Percentiles rank a stretch among this genome's conserved stretches.
Evolutionary conservation across 2,888 invertebrate species (phyloP).

Genomic region (Caenorhabditis becei): DNA sequence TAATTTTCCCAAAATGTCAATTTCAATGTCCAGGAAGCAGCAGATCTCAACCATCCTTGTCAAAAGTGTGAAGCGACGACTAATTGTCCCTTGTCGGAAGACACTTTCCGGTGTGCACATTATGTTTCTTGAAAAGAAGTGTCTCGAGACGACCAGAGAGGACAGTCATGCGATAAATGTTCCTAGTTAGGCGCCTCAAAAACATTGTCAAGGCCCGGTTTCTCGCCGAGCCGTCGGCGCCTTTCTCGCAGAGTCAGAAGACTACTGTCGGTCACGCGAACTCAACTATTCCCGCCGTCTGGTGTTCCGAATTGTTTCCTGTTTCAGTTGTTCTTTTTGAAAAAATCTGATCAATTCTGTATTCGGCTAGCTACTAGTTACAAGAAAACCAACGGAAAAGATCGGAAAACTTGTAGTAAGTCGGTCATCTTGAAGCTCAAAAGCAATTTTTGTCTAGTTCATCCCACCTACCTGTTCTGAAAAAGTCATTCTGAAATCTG

Average conservation of each 20-base stretch:
- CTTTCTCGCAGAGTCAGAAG: constrained; percentile 17
- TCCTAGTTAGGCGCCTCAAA: constrained; percentile 53
- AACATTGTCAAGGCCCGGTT: constrained; percentile 17
- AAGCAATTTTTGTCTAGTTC: no score
- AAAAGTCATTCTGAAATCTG: no score
- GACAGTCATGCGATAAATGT: constrained; percentile 58
- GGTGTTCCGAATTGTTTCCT: constrained; percentile 37
- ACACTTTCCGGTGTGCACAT: constrained; percentile 55
- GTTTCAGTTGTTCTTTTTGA: constrained; percentile 7
- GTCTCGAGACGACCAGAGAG: constrained; percentile 12
- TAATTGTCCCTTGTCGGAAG: constrained; percentile 49
- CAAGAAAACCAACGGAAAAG: no score
- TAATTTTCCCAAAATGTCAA: background rate
- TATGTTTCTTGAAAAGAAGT: constrained; percentile 51
- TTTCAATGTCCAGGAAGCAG: no score
- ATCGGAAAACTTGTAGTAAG: no score
- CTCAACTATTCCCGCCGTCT: constrained; percentile 40
- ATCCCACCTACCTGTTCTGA: no score
- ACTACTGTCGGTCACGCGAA: constrained; percentile 61
- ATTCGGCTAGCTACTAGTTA: no score
- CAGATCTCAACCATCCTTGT: no score
- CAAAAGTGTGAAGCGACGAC: constrained; percentile 49
- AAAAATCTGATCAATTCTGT: background rate
- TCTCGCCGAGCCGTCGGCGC: constrained; percentile 11
- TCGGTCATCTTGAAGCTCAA: no score